Conservation (phyloP, 1,140 invertebrate genomes). For the Neomicropteryx cornuta region DNA sequence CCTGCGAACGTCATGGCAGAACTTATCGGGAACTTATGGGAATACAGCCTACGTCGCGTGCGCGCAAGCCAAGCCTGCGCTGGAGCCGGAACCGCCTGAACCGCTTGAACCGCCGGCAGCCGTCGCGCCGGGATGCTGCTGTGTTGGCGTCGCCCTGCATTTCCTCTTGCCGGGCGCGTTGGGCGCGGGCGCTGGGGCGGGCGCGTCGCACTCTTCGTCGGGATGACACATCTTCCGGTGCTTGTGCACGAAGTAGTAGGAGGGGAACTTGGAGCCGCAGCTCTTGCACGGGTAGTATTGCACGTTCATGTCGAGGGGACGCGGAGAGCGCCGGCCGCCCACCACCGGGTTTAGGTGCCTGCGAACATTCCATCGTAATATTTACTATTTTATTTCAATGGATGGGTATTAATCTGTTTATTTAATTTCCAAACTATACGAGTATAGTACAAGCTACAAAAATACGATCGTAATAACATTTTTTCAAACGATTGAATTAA, state of each 20-base stretch:
- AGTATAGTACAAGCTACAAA: no score
- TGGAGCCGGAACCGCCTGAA: constrained; percentile 11
- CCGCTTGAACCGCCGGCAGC: constrained; percentile 25
- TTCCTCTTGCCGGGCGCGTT: no score
- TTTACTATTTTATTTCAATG: not conserved
- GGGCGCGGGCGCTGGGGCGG: constrained; percentile 5
- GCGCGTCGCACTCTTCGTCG: constrained; percentile 35
- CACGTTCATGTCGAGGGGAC: constrained; percentile 64
- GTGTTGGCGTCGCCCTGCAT: constrained; percentile 5
- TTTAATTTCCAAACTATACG: no score
- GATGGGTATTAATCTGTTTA: not conserved
- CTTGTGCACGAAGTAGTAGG: constrained; percentile 89
- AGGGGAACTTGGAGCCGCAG: constrained; percentile 83
- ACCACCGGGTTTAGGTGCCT: constrained; percentile 12
- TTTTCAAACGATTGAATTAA: no score
- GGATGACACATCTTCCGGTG: constrained; percentile 77
- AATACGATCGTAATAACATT: no score
- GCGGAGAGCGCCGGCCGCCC: constrained; percentile 38
- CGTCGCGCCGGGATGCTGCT: constrained; percentile 14
- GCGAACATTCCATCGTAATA: not conserved
- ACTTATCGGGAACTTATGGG: no score
- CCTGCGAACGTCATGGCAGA: no score
- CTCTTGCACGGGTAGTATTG: constrained; percentile 90
- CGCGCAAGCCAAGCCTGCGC: constrained; percentile 1
- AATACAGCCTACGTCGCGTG: constrained; percentile 6